Evolutionary conservation across 1,140 invertebrate genomes (phyloP).

Genomic region (Drosophila equinoxialis): DNA sequence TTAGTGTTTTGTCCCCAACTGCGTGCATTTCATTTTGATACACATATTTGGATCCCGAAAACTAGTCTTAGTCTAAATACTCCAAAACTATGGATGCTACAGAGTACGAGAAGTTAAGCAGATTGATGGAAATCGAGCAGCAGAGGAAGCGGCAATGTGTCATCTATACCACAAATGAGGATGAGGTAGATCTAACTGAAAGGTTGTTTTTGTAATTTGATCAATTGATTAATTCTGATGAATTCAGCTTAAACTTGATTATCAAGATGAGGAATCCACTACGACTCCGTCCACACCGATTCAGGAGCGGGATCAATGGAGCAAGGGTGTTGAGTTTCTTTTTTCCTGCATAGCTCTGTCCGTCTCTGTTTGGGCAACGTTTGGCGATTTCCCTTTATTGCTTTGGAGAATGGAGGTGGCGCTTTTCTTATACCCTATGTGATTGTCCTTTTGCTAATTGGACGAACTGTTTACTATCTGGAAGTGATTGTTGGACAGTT

Average conservation of each 20-base stretch:
- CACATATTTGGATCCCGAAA: neutral
- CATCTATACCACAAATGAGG: constrained; percentile 43
- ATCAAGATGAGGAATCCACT: constrained; percentile 1
- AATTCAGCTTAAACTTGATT: constrained; percentile 29
- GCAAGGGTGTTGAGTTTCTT: constrained; percentile 90
- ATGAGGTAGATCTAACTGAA: constrained; percentile 19
- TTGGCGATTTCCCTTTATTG: constrained; percentile 92
- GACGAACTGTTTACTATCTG: constrained; percentile 92
- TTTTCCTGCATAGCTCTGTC: constrained; percentile 93
- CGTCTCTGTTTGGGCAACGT: constrained; percentile 93
- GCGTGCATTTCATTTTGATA: constrained; percentile 37
- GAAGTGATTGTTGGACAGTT: constrained; percentile 91
- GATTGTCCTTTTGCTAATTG: constrained; percentile 89
- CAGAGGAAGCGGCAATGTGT: constrained; percentile 13
- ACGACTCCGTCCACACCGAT: neutral
- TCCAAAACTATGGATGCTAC: constrained; percentile 45
- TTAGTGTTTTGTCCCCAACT: constrained; percentile 32
- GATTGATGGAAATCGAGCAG: constrained; percentile 18
- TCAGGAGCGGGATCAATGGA: constrained; percentile 84
- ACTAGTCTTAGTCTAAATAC: constrained; percentile 8
- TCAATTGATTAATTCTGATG: neutral
- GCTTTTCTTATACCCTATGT: constrained; percentile 91
- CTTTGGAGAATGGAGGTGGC: constrained; percentile 90
- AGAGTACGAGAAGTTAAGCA: constrained; percentile 47
- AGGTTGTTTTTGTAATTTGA: neutral